phyloP scores from a whole-genome alignment of 2,888 invertebrate genomes.

The Autographa pulchrina region DNA sequence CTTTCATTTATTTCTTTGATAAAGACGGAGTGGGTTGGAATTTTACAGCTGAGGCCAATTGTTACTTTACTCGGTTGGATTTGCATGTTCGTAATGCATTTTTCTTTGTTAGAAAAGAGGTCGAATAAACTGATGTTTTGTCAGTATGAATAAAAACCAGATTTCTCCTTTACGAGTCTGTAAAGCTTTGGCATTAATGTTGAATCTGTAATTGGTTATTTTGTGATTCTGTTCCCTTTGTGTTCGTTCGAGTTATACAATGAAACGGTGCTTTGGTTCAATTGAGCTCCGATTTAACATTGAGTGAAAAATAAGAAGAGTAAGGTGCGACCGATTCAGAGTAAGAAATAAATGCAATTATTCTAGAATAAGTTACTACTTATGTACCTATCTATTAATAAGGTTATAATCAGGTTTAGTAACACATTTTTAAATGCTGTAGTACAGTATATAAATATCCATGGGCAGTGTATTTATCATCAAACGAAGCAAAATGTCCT shows the following conservation, averaged over 20 bases:
- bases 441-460: no score
- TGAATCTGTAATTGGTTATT: constrained; percentile 40
- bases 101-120: constrained; percentile 70
- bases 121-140: constrained; percentile 68
- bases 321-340: background rate
- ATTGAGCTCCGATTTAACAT: constrained; percentile 5
- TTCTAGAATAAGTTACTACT: background rate
- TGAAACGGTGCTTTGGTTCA: constrained; percentile 10
- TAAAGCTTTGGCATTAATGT: constrained; percentile 38
- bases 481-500: no score
- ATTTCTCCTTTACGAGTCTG: constrained; percentile 36
- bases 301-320: background rate
- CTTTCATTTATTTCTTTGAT: constrained; percentile 82
- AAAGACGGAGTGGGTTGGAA: constrained; percentile 72
- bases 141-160: constrained; percentile 62
- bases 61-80: constrained; percentile 75
- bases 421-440: no score
- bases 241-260: constrained; percentile 7
- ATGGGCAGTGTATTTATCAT: no score
- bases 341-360: background rate
- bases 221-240: constrained; percentile 27
- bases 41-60: constrained; percentile 81
- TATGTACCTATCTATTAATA: background rate
- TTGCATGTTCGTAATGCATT: constrained; percentile 77
- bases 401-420: background rate